Evolutionary conservation across 2,888 invertebrate species (phyloP).

Genomic region (Megaustenia siamemsis): DNA sequence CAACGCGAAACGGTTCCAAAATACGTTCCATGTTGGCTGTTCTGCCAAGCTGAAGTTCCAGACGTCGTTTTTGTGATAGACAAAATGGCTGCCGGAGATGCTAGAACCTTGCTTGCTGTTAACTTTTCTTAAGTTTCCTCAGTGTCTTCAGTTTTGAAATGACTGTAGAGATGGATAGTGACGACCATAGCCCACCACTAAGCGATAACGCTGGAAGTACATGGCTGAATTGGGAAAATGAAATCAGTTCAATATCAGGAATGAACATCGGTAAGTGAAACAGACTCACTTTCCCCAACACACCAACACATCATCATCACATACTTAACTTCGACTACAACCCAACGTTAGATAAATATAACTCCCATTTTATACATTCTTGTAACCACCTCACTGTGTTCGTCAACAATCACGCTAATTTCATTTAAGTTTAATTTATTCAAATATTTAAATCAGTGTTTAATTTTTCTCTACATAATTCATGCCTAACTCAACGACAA

Average conservation of each 20-base stretch:
- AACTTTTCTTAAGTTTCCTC: constrained; percentile 38
- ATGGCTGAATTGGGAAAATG: constrained; percentile 70
- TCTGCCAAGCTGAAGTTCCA: constrained; percentile 40
- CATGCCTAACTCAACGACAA: no score
- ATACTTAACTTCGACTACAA: no score
- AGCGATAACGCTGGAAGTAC: constrained; percentile 68
- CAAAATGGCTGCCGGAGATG: constrained; percentile 53
- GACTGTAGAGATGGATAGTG: constrained; percentile 62
- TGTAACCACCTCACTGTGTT: no score
- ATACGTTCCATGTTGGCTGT: constrained; percentile 39
- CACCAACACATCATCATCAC: background rate
- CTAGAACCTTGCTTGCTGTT: background rate
- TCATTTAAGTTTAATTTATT: no score
- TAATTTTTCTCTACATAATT: no score
- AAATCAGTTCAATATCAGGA: constrained; percentile 65
- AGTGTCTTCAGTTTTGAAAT: constrained; percentile 49
- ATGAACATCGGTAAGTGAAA: constrained; percentile 62
- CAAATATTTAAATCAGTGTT: no score
- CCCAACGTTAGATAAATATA: no score
- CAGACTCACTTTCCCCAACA: background rate
- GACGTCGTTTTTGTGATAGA: constrained; percentile 19
- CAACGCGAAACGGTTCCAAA: constrained; percentile 27
- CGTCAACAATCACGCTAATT: no score
- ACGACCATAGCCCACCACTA: constrained; percentile 69
- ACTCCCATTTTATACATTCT: no score